phyloP scores from a whole-genome alignment of 2,797 vertebrate species.

The Geotrypetes seraphini region DNA sequence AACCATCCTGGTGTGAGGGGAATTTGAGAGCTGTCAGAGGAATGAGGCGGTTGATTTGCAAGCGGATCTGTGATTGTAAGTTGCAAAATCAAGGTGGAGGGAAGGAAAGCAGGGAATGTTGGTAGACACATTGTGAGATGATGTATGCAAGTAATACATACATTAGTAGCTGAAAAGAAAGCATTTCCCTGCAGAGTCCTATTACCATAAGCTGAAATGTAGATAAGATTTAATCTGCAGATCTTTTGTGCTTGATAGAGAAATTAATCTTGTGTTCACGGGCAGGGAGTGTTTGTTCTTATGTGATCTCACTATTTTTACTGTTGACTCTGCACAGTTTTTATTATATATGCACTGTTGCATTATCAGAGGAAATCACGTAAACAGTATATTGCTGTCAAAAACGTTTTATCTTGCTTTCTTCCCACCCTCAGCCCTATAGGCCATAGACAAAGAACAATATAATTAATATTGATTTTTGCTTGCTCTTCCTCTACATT shows the following conservation, averaged over 20 bases:
- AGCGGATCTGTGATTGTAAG: slow-evolving; percentile 98
- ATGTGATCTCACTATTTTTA: slow-evolving; percentile 14
- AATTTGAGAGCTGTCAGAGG: slow-evolving; percentile 51
- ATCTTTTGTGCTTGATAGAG: no score
- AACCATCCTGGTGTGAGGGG: slow-evolving; percentile 52
- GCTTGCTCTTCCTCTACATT: slow-evolving; percentile 7
- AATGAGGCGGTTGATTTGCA: slow-evolving; percentile 97
- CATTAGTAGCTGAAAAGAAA: no score
- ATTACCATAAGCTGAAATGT: slow-evolving; percentile 8
- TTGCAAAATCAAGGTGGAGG: slow-evolving; percentile 62
- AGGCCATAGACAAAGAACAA: slow-evolving; percentile 5
- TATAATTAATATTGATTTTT: slow-evolving; percentile 2
- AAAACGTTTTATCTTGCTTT: slow-evolving; percentile 15
- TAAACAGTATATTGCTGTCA: slow-evolving; percentile 4
- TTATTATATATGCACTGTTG: no score
- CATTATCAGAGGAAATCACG: no score
- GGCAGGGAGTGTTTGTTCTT: neutral
- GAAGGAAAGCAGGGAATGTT: slow-evolving; percentile 52
- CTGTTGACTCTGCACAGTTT: neutral
- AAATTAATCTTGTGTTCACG: neutral
- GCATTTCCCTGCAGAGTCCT: neutral
- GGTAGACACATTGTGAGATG: slow-evolving; percentile 52
- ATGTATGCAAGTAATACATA: slow-evolving; percentile 32
- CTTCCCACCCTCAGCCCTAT: slow-evolving; percentile 7
- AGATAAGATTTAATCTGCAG: slow-evolving; percentile 1